These are phyloP conservation scores for Crocuta crocuta DNA, from an alignment of 2,113 vertebrate genomes.

Conservation along the genomic window DNA sequence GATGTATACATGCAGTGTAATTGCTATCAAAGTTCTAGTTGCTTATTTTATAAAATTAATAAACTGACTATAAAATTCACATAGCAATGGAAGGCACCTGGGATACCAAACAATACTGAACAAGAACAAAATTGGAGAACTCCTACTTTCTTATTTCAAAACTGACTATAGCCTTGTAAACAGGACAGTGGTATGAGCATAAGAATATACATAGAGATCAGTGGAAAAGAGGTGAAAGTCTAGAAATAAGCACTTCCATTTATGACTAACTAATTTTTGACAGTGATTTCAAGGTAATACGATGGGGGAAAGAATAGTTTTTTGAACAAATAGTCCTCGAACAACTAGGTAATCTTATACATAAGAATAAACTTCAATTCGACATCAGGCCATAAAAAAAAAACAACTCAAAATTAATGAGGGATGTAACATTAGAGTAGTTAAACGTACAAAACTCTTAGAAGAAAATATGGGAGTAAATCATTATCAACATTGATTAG, in stretches of 20 bases:
- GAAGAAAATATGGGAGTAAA: neutral
- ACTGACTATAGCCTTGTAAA: neutral
- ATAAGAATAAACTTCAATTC: neutral
- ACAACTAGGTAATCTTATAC: neutral
- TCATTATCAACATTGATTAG: neutral
- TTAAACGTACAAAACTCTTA: neutral
- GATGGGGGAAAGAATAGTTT: neutral
- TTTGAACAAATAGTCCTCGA: neutral
- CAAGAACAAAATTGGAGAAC: neutral
- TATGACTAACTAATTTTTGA: neutral
- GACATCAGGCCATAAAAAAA: neutral
- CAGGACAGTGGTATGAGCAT: neutral
- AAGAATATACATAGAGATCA: neutral
- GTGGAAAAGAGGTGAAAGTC: neutral
- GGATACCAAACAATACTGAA: neutral
- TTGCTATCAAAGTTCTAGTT: neutral
- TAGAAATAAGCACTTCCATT: neutral
- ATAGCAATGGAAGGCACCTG: neutral
- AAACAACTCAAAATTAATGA: neutral
- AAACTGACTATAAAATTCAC: neutral
- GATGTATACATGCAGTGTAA: neutral
- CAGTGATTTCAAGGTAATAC: neutral
- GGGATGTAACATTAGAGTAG: neutral
- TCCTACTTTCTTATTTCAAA: neutral
- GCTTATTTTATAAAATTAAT: neutral